These are phyloP conservation scores for Patiria pectinifera DNA, from an alignment of 53 echinoderm and acorn worm species.

Conservation along the genomic window DNA sequence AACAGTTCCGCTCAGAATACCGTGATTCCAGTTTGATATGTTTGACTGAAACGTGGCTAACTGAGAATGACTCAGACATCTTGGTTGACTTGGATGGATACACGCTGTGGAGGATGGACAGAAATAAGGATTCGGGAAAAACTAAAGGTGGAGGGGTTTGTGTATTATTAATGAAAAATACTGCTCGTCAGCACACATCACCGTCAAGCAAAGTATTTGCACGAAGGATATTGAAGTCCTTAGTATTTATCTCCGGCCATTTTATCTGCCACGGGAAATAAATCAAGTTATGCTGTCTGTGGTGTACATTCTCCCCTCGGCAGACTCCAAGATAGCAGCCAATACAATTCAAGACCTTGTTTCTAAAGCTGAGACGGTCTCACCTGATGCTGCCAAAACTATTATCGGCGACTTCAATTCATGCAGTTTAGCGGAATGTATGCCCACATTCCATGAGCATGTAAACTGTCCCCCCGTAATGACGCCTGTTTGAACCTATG, in stretches of 20 bases:
- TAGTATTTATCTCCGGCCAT: background rate
- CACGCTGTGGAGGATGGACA: constrained; percentile 39
- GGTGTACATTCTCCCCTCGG: too few species aligned
- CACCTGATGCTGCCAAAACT: too few species aligned
- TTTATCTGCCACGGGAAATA: constrained; percentile 37
- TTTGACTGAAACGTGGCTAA: constrained; percentile 75
- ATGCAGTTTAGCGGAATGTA: too few species aligned
- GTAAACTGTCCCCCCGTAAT: background rate
- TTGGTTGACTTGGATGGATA: constrained; percentile 16
- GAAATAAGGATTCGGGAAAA: background rate
- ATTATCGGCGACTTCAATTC: too few species aligned
- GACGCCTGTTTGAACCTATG: constrained; percentile 32
- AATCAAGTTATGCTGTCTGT: too few species aligned
- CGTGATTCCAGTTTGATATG: constrained; percentile 63
- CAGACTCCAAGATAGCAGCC: too few species aligned
- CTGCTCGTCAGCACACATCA: constrained; percentile 31
- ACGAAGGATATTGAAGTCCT: constrained; percentile 32
- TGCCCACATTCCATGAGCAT: too few species aligned
- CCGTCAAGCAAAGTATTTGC: background rate
- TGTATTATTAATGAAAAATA: constrained; percentile 18
- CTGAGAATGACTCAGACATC: constrained; percentile 26
- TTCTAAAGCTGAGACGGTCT: too few species aligned
- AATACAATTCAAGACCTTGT: too few species aligned
- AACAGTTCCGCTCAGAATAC: constrained; percentile 52
- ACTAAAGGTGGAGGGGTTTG: constrained; percentile 18